These are phyloP conservation scores for Parazoanthus swiftii DNA, from an alignment of 92 coral and sea anemone genomes.

Conservation along the genomic window DNA sequence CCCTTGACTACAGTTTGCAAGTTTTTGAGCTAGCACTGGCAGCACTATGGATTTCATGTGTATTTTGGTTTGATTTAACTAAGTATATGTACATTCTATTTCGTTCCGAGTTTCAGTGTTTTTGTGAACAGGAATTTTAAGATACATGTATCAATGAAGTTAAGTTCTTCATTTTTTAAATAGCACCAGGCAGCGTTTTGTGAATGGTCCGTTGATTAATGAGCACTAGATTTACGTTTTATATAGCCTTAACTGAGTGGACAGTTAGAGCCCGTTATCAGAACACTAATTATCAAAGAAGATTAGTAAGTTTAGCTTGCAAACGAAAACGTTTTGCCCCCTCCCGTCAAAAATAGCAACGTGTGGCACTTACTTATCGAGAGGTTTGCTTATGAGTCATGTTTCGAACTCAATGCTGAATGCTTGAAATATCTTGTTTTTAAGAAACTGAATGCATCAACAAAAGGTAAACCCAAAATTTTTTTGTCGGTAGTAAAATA, in stretches of 20 bases:
- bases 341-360: no score
- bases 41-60: conserved; percentile 30
- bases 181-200: conserved; percentile 4
- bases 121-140: background rate
- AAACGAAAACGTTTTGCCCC: background rate
- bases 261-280: conserved; percentile 30
- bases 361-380: background rate
- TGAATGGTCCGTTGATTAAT: conserved; percentile 17
- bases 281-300: conserved; percentile 26
- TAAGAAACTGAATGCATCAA: background rate
- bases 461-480: background rate
- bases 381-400: conserved; percentile 13
- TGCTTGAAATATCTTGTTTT: background rate
- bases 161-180: conserved; percentile 12
- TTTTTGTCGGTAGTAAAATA: conserved; percentile 20
- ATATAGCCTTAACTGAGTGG: conserved; percentile 31
- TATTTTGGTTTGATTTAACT: conserved; percentile 22
- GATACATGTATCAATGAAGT: conserved; percentile 19
- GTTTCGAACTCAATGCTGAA: background rate
- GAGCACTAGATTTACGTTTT: conserved; percentile 27
- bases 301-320: conserved; percentile 33
- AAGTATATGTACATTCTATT: conserved; percentile 34
- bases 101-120: conserved; percentile 17
- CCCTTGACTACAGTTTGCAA: conserved; percentile 9
- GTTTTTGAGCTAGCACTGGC: conserved; percentile 22